These are phyloP conservation scores for Anastatus disparis DNA, from an alignment of 1,140 invertebrate species.

Conservation along the genomic window DNA sequence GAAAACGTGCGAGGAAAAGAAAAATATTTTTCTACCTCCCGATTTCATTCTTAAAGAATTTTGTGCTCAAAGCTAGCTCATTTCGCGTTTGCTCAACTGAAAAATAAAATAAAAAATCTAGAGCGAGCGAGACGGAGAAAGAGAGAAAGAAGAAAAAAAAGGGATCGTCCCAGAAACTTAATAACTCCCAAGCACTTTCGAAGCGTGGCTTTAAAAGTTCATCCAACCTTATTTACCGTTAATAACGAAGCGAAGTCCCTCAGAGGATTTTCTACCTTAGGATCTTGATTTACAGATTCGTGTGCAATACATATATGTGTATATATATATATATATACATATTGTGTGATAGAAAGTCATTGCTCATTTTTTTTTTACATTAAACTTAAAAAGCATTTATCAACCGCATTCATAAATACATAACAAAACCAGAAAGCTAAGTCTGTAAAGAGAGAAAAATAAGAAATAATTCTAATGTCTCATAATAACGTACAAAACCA, in stretches of 20 bases:
- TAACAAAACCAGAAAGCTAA: too few species aligned
- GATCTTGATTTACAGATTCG: conserved; percentile 11
- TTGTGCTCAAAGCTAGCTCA: neutral
- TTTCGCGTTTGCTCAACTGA: neutral
- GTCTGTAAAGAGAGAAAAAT: too few species aligned
- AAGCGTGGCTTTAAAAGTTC: conserved; percentile 1
- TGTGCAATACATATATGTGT: neutral
- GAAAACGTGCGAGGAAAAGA: too few species aligned
- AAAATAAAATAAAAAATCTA: neutral
- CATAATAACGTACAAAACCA: too few species aligned
- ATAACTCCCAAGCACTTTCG: neutral
- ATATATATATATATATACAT: too few species aligned
- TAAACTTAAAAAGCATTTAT: too few species aligned
- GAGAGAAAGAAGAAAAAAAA: neutral
- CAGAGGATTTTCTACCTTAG: neutral
- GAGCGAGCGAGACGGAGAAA: too few species aligned
- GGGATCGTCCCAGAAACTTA: conserved; percentile 14
- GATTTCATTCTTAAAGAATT: neutral
- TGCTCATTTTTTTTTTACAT: too few species aligned
- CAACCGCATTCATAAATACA: too few species aligned
- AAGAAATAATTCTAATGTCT: too few species aligned
- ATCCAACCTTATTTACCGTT: conserved; percentile 23
- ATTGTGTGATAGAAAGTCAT: too few species aligned
- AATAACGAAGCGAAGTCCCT: neutral
- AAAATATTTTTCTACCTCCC: too few species aligned